Conservation (phyloP, 2,888 invertebrate genomes). For the Phrixothrix hirtus region DNA sequence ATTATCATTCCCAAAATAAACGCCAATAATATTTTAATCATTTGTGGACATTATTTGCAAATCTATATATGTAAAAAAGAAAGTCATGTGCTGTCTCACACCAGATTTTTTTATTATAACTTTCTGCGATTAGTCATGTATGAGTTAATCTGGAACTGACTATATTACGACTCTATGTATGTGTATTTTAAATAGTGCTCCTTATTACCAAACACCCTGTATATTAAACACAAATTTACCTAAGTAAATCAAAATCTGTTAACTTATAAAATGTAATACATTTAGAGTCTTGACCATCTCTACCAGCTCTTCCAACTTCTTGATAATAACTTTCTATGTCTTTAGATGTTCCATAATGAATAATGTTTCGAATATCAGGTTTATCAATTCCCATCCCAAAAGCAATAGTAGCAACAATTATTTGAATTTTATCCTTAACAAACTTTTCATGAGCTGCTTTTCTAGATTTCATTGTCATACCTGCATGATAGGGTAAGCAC, state of each 20-base stretch:
- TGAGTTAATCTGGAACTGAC: too few relatives aligned
- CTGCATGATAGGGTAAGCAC: slow-evolving; percentile 69
- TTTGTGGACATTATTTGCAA: too few relatives aligned
- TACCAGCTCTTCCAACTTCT: slow-evolving; percentile 74
- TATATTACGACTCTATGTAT: too few relatives aligned
- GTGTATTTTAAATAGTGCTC: too few relatives aligned
- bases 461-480: slow-evolving; percentile 58
- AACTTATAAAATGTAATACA: slow-evolving; percentile 63
- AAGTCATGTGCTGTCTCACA: too few relatives aligned
- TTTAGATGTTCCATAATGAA: slow-evolving; percentile 72
- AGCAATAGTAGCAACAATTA: slow-evolving; percentile 68
- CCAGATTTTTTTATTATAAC: too few relatives aligned
- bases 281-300: slow-evolving; percentile 67
- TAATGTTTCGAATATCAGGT: slow-evolving; percentile 69
- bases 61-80: too few relatives aligned
- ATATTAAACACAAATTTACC: slow-evolving; percentile 40
- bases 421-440: slow-evolving; percentile 62
- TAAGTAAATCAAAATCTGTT: slow-evolving; percentile 57
- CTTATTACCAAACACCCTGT: too few relatives aligned
- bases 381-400: slow-evolving; percentile 77
- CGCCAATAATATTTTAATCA: too few relatives aligned
- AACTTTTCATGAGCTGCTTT: slow-evolving; percentile 65
- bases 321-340: slow-evolving; percentile 76
- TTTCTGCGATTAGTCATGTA: too few relatives aligned
- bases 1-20: too few relatives aligned